Conservation (phyloP, 2,113 vertebrate species). For the Xerus inauris region DNA sequence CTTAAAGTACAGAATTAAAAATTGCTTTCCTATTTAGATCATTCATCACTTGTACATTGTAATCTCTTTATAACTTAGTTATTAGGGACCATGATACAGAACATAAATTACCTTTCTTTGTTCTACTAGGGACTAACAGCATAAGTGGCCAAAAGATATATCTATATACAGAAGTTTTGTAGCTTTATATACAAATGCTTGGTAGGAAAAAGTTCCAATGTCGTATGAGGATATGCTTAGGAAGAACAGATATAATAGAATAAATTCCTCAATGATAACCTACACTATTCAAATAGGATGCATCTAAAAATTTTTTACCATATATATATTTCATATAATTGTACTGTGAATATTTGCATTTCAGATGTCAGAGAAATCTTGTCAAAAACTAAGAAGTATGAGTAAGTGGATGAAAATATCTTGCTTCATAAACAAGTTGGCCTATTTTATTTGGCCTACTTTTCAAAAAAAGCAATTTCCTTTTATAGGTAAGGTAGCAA, state of each 20-base stretch:
- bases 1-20: constrained; percentile 45
- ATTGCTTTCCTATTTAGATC: not conserved
- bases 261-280: constrained; percentile 48
- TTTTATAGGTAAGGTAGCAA: constrained; percentile 56
- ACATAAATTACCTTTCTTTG: constrained; percentile 18
- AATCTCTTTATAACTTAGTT: constrained; percentile 46
- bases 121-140: not conserved
- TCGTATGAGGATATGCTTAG: constrained; percentile 37
- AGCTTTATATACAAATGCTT: constrained; percentile 33
- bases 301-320: constrained; percentile 43
- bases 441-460: constrained; percentile 69
- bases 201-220: constrained; percentile 20
- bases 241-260: not conserved
- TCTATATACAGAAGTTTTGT: not conserved
- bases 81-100: not conserved
- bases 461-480: constrained; percentile 51
- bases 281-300: constrained; percentile 38
- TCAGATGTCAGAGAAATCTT: constrained; percentile 72
- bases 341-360: constrained; percentile 68
- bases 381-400: constrained; percentile 71
- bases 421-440: constrained; percentile 70
- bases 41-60: not conserved
- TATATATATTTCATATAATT: constrained; percentile 58
- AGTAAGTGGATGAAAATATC: constrained; percentile 73
- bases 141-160: constrained; percentile 1